A percentile compares a stretch with the other conserved stretches of the same genome.
phyloP scores from a whole-genome alignment of 2,113 vertebrate species.

The Erpornis zantholeuca region DNA sequence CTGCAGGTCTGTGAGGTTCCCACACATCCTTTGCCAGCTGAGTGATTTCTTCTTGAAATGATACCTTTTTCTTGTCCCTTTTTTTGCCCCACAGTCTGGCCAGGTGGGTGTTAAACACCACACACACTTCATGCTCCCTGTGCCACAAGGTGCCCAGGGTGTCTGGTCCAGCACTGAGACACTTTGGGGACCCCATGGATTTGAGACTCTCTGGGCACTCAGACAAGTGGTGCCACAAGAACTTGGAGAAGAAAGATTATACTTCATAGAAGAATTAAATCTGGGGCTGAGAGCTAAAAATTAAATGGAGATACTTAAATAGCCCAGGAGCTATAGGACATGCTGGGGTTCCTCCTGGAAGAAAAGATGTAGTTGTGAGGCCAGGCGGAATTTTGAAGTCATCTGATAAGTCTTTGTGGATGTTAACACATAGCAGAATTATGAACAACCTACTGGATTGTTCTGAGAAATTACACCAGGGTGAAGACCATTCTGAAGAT shows the following conservation, averaged over 20 bases:
- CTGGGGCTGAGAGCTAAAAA: neutral
- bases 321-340: neutral
- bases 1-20: neutral
- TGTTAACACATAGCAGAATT: neutral
- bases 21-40: neutral
- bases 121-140: fast-evolving
- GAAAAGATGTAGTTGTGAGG: neutral
- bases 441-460: neutral
- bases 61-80: neutral
- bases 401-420: neutral
- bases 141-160: neutral
- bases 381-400: neutral
- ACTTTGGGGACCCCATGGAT: neutral
- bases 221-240: neutral
- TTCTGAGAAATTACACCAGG: neutral
- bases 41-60: neutral
- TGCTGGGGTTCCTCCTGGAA: neutral
- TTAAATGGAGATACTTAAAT: neutral
- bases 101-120: neutral
- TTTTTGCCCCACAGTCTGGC: neutral
- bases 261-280: neutral
- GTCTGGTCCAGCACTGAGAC: neutral
- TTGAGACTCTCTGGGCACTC: neutral
- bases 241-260: neutral
- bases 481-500: neutral